Conservation (phyloP, 2,797 vertebrate genomes). For the Clarias laeviceps region DNA sequence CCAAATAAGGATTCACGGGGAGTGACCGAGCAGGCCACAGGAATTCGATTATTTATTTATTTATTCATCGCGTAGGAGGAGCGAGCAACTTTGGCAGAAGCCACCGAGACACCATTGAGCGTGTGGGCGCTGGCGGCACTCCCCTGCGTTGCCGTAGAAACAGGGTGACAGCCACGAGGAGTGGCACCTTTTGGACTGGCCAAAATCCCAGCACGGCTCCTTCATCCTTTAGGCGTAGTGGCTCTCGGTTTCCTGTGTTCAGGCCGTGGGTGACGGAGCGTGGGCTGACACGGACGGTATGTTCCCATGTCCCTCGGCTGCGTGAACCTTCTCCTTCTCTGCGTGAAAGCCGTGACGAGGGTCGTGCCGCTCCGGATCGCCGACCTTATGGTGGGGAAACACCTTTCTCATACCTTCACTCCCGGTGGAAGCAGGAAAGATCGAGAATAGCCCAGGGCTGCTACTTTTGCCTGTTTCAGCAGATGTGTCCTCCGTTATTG, state of each 20-base stretch:
- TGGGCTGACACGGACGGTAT: constrained; percentile 27
- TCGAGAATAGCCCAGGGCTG: constrained; percentile 1
- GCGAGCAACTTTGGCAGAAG: constrained; percentile 35
- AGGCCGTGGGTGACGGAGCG: constrained; percentile 38
- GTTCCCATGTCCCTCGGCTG: constrained; percentile 24
- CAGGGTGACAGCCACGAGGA: constrained; percentile 41
- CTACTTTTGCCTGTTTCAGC: constrained; percentile 32
- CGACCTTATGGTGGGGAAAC: constrained; percentile 24
- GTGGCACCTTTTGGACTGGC: constrained; percentile 49
- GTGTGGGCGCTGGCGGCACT: constrained; percentile 46
- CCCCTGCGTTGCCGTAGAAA: constrained; percentile 48
- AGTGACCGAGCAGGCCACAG: constrained; percentile 3
- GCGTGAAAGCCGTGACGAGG: constrained; percentile 27
- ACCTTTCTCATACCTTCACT: background rate
- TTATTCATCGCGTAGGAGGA: constrained; percentile 36
- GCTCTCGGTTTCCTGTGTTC: constrained; percentile 36
- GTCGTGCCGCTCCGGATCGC: constrained; percentile 4
- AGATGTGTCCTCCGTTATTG: constrained; percentile 25
- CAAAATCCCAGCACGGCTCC: constrained; percentile 29
- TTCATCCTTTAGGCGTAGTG: constrained; percentile 4
- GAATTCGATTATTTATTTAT: background rate
- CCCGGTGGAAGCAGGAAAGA: background rate
- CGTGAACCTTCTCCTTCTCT: constrained; percentile 27
- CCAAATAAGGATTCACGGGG: constrained; percentile 16
- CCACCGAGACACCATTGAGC: constrained; percentile 38